Percentiles rank a stretch among this genome's conserved stretches.
These are phyloP conservation scores for Sycophila sp. DNA, from an alignment of 1,140 invertebrate species.

Conservation along the genomic window DNA sequence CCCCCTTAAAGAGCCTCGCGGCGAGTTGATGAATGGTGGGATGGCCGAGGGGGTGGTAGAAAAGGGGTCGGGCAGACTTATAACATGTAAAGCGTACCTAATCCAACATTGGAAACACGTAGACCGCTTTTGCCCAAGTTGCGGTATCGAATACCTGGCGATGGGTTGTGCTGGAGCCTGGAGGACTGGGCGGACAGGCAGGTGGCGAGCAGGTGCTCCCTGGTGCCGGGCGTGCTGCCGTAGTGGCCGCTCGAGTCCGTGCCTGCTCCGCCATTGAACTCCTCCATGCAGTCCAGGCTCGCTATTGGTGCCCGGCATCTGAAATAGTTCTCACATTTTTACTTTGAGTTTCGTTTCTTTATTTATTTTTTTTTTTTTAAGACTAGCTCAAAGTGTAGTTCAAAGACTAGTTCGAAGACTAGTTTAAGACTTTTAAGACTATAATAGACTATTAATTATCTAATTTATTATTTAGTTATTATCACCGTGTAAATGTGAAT, in stretches of 20 bases:
- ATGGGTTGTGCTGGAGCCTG: conserved; percentile 67
- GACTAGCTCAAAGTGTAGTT: no score
- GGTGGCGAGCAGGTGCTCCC: conserved; percentile 65
- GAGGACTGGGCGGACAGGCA: conserved; percentile 62
- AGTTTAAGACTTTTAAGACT: no score
- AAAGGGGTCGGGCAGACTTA: conserved; percentile 38
- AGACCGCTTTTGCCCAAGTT: conserved; percentile 94
- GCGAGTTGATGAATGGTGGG: not conserved
- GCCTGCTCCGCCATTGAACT: conserved; percentile 76
- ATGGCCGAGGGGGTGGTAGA: not conserved
- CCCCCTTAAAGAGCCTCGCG: not conserved
- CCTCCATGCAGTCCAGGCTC: conserved; percentile 92
- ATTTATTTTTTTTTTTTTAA: no score
- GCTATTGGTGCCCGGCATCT: conserved; percentile 91
- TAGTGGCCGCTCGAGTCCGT: conserved; percentile 60
- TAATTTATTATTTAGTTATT: no score
- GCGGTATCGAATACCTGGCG: conserved; percentile 83
- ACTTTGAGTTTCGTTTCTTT: no score
- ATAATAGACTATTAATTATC: no score
- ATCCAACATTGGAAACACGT: conserved; percentile 89
- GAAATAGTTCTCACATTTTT: conserved; percentile 24
- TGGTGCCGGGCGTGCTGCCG: conserved; percentile 62
- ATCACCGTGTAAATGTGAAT: no score
- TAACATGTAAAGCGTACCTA: conserved; percentile 71
- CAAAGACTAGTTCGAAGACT: no score